These are phyloP conservation scores for Hylaea fasciaria DNA, from an alignment of 2,888 invertebrate genomes.

Conservation along the genomic window DNA sequence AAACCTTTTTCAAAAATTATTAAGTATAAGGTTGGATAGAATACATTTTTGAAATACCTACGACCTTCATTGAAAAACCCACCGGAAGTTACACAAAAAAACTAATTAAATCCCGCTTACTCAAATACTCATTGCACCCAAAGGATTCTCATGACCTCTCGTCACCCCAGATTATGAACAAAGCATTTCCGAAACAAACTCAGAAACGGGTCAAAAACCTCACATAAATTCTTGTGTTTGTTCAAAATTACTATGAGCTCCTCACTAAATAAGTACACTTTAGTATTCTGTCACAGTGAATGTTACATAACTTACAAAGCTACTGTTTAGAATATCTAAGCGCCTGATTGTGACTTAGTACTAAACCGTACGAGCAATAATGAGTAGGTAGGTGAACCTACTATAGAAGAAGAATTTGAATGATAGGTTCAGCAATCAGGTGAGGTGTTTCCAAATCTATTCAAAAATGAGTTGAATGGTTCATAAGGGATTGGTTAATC, in stretches of 20 bases:
- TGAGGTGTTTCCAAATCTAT: conserved; percentile 2
- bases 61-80: no score
- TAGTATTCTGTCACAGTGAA: conserved; percentile 9
- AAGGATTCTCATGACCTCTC: conserved; percentile 24
- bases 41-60: no score
- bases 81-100: neutral
- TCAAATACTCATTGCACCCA: neutral
- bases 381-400: neutral
- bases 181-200: conserved; percentile 26
- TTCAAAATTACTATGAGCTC: conserved; percentile 33
- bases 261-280: conserved; percentile 1
- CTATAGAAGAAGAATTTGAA: conserved; percentile 2
- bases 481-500: conserved; percentile 4
- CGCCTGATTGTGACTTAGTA: neutral
- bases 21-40: no score
- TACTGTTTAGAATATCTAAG: neutral
- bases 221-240: conserved; percentile 35
- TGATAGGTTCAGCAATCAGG: conserved; percentile 10
- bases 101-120: neutral
- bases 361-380: neutral
- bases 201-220: conserved; percentile 37
- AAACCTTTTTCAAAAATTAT: no score
- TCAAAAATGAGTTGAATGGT: conserved; percentile 8
- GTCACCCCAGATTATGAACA: conserved; percentile 26
- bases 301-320: neutral